Evolutionary conservation across 2,113 vertebrate species (phyloP).

Genomic region (Elephantulus edwardii): DNA sequence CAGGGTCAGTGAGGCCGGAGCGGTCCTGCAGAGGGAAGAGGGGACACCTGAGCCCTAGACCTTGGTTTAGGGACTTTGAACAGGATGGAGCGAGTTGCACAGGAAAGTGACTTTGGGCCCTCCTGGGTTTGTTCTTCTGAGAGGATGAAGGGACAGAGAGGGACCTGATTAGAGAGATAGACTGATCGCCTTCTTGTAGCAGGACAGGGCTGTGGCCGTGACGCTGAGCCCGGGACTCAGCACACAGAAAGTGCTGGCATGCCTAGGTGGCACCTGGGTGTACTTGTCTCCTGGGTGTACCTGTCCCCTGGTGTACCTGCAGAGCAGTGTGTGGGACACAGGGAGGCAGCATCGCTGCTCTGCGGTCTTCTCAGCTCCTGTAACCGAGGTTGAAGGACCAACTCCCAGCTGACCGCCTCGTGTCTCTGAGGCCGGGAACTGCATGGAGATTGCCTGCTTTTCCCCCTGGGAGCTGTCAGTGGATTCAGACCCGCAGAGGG

Average conservation of each 20-base stretch:
- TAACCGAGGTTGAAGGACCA: neutral
- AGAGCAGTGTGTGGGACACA: neutral
- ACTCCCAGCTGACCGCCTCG: too few species aligned
- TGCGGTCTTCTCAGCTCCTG: neutral
- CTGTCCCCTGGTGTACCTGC: neutral
- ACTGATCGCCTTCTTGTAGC: neutral
- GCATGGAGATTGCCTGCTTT: too few species aligned
- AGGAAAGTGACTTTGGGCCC: neutral
- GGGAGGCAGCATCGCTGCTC: neutral
- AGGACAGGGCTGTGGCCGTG: accelerated
- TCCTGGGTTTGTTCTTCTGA: neutral
- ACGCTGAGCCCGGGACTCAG: accelerated
- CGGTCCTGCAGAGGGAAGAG: neutral
- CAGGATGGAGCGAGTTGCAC: neutral
- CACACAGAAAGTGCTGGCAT: accelerated
- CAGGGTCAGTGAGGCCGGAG: accelerated
- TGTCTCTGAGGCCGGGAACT: too few species aligned
- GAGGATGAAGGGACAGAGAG: neutral
- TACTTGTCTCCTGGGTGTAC: neutral
- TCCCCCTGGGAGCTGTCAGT: too few species aligned
- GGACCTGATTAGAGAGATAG: neutral
- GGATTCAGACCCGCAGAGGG: too few species aligned
- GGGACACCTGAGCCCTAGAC: accelerated
- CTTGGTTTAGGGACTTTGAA: neutral
- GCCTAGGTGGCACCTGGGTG: neutral